Evolutionary conservation across 2,113 vertebrate species (phyloP).

Genomic region (Malaclemys terrapin): DNA sequence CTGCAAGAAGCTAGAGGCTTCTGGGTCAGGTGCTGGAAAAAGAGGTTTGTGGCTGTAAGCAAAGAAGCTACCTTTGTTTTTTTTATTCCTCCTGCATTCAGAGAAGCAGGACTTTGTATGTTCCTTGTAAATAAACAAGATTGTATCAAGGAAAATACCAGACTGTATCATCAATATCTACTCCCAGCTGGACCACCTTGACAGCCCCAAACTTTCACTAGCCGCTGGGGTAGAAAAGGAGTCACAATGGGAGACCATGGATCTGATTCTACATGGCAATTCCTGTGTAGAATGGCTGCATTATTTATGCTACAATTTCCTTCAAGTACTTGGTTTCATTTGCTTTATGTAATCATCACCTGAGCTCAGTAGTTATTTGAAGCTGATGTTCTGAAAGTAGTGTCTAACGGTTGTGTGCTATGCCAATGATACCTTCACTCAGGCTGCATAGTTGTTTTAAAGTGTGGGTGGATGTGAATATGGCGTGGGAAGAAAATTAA

Average conservation of each 20-base stretch:
- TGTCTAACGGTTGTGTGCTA: neutral
- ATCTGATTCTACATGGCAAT: neutral
- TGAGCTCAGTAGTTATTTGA: neutral
- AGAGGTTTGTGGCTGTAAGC: neutral
- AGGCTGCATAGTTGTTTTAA: neutral
- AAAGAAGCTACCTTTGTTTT: neutral
- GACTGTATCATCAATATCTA: neutral
- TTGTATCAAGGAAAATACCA: neutral
- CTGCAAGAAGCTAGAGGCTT: neutral
- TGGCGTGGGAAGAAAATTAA: neutral
- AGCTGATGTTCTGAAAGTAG: neutral
- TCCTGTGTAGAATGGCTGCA: neutral
- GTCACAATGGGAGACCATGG: neutral
- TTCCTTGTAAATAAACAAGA: neutral
- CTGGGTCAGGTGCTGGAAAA: neutral
- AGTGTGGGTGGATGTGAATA: neutral
- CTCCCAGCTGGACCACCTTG: neutral
- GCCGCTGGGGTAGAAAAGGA: neutral
- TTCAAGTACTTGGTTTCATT: neutral
- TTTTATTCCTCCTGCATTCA: neutral
- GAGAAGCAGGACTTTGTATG: neutral
- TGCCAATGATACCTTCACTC: neutral
- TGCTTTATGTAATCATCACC: neutral
- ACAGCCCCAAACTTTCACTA: neutral
- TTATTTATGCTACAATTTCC: neutral